A percentile compares a stretch with the other conserved stretches of the same genome.
Conservation (phyloP, 2,113 vertebrate genomes). For the Mustela nigripes region DNA sequence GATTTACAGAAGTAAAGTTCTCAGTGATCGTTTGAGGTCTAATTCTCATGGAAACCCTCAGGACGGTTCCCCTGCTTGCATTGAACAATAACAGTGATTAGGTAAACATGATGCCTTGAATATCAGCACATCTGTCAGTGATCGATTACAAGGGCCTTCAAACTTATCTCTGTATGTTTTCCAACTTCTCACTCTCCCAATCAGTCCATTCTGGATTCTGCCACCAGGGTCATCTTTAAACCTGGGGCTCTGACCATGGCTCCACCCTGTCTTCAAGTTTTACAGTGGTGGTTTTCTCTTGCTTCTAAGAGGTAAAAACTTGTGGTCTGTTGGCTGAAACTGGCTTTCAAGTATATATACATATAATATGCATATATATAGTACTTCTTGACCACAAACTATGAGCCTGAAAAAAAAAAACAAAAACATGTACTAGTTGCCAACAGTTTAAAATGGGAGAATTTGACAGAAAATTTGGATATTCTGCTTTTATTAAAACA, state of each 20-base stretch:
- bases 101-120: background rate
- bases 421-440: background rate
- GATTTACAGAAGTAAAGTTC: conserved; percentile 9
- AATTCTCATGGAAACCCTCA: conserved; percentile 8
- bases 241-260: background rate
- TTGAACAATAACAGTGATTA: background rate
- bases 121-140: background rate
- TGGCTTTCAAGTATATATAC: background rate
- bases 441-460: conserved; percentile 23
- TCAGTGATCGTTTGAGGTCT: background rate
- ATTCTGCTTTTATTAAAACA: background rate
- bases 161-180: background rate
- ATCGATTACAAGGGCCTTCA: background rate
- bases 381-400: background rate
- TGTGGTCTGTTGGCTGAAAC: background rate
- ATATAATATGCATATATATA: background rate
- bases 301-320: background rate
- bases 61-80: background rate
- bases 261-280: background rate
- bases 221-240: background rate
- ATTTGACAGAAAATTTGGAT: conserved; percentile 15
- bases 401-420: background rate
- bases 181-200: background rate
- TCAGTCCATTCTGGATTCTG: background rate
- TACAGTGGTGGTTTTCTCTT: background rate